Base-by-base conservation (phyloP, 2,797 vertebrate genomes). In the Amniataba percoides region DNA sequence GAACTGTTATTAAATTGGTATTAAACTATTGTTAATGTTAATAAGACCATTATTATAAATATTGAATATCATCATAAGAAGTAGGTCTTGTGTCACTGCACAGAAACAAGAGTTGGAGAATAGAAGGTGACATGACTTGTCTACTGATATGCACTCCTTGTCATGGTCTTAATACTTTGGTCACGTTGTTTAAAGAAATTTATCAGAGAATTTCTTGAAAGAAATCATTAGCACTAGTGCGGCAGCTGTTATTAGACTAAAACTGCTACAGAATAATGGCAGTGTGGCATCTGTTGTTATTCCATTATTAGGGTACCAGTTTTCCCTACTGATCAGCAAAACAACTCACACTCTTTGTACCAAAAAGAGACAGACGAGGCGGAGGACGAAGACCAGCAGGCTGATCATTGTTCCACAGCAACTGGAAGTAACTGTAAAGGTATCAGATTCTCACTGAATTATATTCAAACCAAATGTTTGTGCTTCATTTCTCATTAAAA, bases 201-300 rank as follows among this genome's bases (percentile, higher is more conserved):
- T 77, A 48, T 71, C 56, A 46, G 16, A 56, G 21, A 57, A 63
- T 68, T 65, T 78, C 66, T 78, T 55, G 34, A 74, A 73, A 70
- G 55, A 66, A 62, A 59, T 55, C 55, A 63, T 76, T 68, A 85
- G 51, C 59, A 16, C 34, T 57, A 5, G 53, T 27, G 39, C 39
- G 51, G 71, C 59, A 71, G 78, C 63, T 77, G 59, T 45, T 74
- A 77, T 75, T 78, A 71, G 61, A 69, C 15, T 13, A 31, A 34
- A 66, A 76, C 39, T 73, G 72, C 64, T 67, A 48, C 7, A 10
- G 70, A 74, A 74, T 64, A 73, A 78, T 67, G 45, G 25, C 56
- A 23, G 52, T 31, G 16, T 73, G 68, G 81, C 71, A 81, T 81
- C 68, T 81, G 81, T 46, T 83, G 70, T 72, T 83, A 58, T 74